Conservation (phyloP, 2,797 vertebrate genomes). For the Cuniculus paca region DNA sequence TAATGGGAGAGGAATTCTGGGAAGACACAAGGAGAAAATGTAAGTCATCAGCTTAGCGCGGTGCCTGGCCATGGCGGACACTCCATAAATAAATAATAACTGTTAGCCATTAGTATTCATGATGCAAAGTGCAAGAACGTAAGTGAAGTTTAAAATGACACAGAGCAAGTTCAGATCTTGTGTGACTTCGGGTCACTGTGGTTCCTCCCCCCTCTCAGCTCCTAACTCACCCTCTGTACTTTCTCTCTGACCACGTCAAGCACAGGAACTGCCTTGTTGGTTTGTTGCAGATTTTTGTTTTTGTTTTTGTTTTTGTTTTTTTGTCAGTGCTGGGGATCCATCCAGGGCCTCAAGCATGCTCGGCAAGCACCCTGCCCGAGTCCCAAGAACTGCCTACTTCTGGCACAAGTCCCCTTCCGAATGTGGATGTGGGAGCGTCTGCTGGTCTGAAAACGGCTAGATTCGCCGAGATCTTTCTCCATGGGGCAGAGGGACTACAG, state of each 20-base stretch:
- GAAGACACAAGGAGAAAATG: neutral
- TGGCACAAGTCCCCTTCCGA: neutral
- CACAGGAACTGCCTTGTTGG: neutral
- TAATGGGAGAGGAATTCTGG: neutral
- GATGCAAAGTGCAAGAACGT: neutral
- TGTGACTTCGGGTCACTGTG: neutral
- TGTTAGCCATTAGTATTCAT: neutral
- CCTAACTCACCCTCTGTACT: neutral
- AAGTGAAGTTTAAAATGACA: neutral
- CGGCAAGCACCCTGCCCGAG: neutral
- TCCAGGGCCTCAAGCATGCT: neutral
- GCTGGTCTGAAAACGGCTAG: neutral
- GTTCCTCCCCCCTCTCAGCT: neutral
- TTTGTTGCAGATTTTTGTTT: neutral
- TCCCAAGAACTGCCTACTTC: neutral
- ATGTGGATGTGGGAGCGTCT: neutral
- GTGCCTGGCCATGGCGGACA: neutral
- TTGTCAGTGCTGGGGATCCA: neutral
- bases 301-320: no score
- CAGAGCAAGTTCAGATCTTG: neutral
- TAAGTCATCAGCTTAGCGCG: neutral
- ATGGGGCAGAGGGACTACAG: neutral
- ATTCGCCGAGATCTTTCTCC: neutral
- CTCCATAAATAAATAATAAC: neutral
- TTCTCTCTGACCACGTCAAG: neutral